phyloP scores from a whole-genome alignment of 2,888 invertebrate genomes.

The Agriopis leucophaearia region DNA sequence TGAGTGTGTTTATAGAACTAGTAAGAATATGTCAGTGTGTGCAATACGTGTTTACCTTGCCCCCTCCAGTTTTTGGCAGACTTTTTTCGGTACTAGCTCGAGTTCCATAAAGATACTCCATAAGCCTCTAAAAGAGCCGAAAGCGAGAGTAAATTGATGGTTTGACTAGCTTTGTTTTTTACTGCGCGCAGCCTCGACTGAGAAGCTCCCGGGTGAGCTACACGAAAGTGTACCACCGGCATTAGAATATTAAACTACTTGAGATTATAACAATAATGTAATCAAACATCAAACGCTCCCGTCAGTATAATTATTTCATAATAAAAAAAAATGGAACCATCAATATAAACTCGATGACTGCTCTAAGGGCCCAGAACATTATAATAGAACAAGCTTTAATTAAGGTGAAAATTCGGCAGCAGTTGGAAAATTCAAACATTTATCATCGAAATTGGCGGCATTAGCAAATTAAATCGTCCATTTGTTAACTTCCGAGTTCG shows the following conservation, averaged over 20 bases:
- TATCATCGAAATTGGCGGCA: slow-evolving; percentile 43
- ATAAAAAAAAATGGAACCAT: slow-evolving; percentile 27
- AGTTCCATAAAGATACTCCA: no score
- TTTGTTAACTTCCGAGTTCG: slow-evolving; percentile 37
- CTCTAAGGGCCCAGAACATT: slow-evolving; percentile 23
- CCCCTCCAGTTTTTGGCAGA: no score
- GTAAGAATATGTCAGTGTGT: no score
- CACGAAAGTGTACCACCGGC: no score
- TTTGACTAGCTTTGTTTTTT: no score
- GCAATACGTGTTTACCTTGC: no score
- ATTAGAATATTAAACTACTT: not conserved
- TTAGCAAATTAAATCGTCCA: slow-evolving; percentile 48
- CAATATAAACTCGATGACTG: slow-evolving; percentile 31
- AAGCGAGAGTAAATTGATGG: no score
- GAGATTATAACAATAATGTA: not conserved
- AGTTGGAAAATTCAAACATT: slow-evolving; percentile 42
- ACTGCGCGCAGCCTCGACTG: no score
- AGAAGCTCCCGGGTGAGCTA: no score
- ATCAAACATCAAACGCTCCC: not conserved
- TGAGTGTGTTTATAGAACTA: no score
- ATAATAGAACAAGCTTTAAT: slow-evolving; percentile 22
- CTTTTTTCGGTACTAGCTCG: no score
- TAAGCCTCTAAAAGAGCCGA: no score
- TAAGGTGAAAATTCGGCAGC: slow-evolving; percentile 34
- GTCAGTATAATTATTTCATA: not conserved